Base-by-base conservation (phyloP, 2,888 invertebrate genomes). In the Choristoneura rosaceana region DNA sequence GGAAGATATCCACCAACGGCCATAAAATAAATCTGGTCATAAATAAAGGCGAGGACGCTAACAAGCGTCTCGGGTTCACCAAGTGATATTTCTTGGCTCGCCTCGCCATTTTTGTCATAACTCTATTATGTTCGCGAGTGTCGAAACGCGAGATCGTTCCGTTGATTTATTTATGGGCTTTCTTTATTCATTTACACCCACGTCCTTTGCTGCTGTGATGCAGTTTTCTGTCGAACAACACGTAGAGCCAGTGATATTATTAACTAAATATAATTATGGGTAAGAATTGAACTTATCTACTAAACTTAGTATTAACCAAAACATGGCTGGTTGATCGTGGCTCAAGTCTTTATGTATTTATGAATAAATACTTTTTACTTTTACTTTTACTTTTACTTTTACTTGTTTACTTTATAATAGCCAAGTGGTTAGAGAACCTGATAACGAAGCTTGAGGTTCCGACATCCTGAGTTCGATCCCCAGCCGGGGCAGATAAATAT, bases 1-100 rank as follows among this genome's bases (percentile, higher is more conserved):
- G 79, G 78, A 78, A 82, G 80, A 83, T 85, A 87, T 90, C 86
- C 85, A 84, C 83, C 81, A 86, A 82, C 84, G 88, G 89, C 83
- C 89, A 94, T 94, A 94, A 94, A 94, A 93, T 94, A 94, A 94
- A 94, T 94, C 94, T 91, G 89, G 88, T 80, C 93, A 94, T 94
- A 94, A 94, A 94, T 94, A 94, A 94, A 91, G 85, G 81, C 84
- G 82, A 81, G 87, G 84, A 86, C 92, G 91, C 94, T 94, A 94
- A 94, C 94, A 94, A 94, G 94, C 92, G 89, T 92, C 91, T 94
- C 93, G 92, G 91, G 90, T 94, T 94, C 90, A 84, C 87, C 90
- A 87, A 90, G 90, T 90, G 86, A 94, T 94, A 94, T 93, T 90
- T 93, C 93, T 93, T 86, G 82, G 84, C 85, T 81, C 80, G 81